Percentiles rank a stretch among this genome's conserved stretches.
These are phyloP conservation scores for Aphidoletes aphidimyza DNA, from an alignment of 2,888 invertebrate genomes.

Conservation along the genomic window DNA sequence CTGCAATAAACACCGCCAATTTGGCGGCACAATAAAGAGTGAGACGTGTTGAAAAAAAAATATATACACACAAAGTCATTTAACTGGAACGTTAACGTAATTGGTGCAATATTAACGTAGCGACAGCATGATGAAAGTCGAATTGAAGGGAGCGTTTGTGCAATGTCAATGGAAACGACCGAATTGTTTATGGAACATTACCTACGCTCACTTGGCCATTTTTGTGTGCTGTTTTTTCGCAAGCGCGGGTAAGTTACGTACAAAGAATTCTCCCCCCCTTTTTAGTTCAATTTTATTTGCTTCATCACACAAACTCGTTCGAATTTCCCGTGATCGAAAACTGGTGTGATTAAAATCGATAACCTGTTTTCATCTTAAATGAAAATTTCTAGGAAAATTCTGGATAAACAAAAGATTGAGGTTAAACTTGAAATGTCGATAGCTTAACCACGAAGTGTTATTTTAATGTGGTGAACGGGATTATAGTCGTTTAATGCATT, in stretches of 20 bases:
- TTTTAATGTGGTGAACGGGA: too few species aligned
- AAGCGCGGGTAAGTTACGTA: not conserved
- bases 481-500: too few species aligned
- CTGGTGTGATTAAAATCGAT: slow-evolving; percentile 16
- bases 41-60: not conserved
- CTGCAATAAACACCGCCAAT: not conserved
- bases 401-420: not conserved
- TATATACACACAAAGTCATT: slow-evolving; percentile 1
- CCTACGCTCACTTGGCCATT: not conserved
- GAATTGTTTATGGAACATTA: not conserved
- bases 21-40: not conserved
- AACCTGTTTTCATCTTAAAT: too few species aligned
- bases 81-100: slow-evolving; percentile 7
- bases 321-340: not conserved
- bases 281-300: not conserved
- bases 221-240: not conserved
- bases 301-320: not conserved
- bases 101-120: slow-evolving; percentile 26
- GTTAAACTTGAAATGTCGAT: not conserved
- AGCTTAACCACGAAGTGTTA: not conserved
- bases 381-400: too few species aligned
- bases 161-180: slow-evolving; percentile 30
- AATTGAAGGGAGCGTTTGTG: not conserved
- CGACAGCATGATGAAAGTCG: not conserved
- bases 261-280: slow-evolving; percentile 4